Evolutionary conservation across 2,888 invertebrate species (phyloP).

Genomic region (Thymelicus lineola): DNA sequence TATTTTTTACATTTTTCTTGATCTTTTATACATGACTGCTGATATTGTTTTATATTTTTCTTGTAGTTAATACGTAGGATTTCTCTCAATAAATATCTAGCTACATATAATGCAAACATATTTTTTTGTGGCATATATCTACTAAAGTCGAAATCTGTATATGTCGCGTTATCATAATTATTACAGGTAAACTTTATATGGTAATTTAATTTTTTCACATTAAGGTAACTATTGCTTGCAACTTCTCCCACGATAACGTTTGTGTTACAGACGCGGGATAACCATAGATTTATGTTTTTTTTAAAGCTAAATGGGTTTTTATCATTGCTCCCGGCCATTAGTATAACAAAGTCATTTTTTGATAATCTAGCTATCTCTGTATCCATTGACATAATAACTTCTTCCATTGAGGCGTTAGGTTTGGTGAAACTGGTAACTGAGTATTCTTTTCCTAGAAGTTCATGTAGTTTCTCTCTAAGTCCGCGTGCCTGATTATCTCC

Average conservation of each 20-base stretch:
- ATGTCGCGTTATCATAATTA: not conserved
- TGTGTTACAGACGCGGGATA: not conserved
- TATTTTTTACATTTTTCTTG: too few relatives aligned
- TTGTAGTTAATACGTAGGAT: not conserved
- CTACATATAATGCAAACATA: not conserved
- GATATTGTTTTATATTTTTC: not conserved
- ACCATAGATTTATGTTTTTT: not conserved
- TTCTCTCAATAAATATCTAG: not conserved
- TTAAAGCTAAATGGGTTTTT: not conserved
- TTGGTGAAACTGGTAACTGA: not conserved
- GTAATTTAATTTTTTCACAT: not conserved
- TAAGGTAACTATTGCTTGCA: not conserved
- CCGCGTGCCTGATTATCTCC: not conserved
- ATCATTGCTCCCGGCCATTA: not conserved
- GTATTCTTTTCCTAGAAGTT: not conserved
- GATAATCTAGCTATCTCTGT: not conserved
- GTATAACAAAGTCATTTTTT: not conserved
- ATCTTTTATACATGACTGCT: too few relatives aligned
- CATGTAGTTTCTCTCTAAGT: not conserved
- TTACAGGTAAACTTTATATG: not conserved
- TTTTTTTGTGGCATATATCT: not conserved
- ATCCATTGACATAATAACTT: not conserved
- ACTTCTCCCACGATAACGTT: not conserved
- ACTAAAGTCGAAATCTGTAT: not conserved
- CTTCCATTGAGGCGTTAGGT: not conserved